Evolutionary conservation across 2,888 invertebrate genomes (phyloP), one percentile per base, ranked within the genome.

Genomic region (Epistrophella euchroma): DNA sequence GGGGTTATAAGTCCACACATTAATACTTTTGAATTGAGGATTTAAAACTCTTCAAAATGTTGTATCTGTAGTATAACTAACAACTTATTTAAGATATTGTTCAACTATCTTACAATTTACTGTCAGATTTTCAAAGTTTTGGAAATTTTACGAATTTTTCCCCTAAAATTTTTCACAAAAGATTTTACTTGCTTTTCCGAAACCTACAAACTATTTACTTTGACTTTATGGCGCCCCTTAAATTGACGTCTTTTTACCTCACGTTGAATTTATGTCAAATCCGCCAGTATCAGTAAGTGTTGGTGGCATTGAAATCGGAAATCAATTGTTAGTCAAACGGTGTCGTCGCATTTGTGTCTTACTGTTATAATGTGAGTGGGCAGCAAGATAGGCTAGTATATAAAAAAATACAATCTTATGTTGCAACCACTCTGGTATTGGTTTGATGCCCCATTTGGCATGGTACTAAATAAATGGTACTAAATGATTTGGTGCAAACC

Each of bases 301-400:
- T 37, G 56, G 32, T 85, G 85, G 81, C 85, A 86, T 86, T 86
- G 86, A 86, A 86, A 86, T 82, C 64, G 82, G 86, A 86, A 78
- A 74, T 78, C 77, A 82, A 86, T 86, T 86, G 77, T 70, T n/a
- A 86, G 77, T 77, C 82, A 77, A 81, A 47, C 45, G 71, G 35
- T 74, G 82, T 78, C 82, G 62, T 62, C 73, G 66, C 25, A 50
- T 50, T 37, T 19, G 64, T 68, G 68, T 52, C 68, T 68, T 70
- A 78, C 79, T 64, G 79, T 64, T 77, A 73, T 56, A 56, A 74
- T 81, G 43, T 64, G 85, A 73, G 81, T 77, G 81, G 62, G 78
- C 40, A 72, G 58, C 32, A 6, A 22, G 52, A 25, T 2, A 25
- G 32, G n/a, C n/a, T n/a, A n/a, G n/a, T n/a, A 40, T 11, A 6